Base-by-base conservation (phyloP, 2,797 vertebrate genomes). In the Bovichtus variegatus region DNA sequence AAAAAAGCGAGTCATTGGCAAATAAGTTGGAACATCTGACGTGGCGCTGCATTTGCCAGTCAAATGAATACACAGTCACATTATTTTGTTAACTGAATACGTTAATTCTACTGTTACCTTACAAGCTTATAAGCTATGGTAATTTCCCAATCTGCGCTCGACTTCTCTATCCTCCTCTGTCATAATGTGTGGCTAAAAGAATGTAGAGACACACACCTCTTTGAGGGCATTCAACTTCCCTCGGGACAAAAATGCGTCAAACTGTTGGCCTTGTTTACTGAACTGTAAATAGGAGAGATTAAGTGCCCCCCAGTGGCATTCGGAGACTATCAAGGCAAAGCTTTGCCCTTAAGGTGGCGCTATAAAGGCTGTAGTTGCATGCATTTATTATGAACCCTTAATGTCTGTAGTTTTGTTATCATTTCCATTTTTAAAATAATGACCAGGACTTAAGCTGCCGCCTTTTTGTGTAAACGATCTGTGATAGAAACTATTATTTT, bases 401-500 rank as follows among this genome's bases (percentile, higher is more conserved):
- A 62, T 66, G 63, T 76, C 57, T 66, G 70, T 81, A 60, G 25
- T 85, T 87, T 81, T 60, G 6, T 74, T 34, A 40, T 84, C 53
- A 43, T 84, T 83, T 79, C 31, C 10, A 27, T 64, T 83, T 79
- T 67, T 25, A 1, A 44, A 36, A 57, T 61, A 13, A 34, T 71
- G 44, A 60, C 71, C 44, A 82, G 58, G 15, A 36, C 74, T 74
- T n/a, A n/a, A 11, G 83, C 63, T 63, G 84, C 51, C 40, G 16
- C 31, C 29, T 79, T 68, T 43, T 8, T 89, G 63, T 88, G 31
- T 82, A 59, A 89, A 76, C 12, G 58, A 76, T 81, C 60, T 91
- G 87, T 93, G 75, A 62, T 82, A 67, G 84, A 87, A 84, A 81
- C 46, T 82, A 81, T 90, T 86, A 80, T 89, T 90, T 83, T 93